Conservation (phyloP, 92 coral and sea anemone species). For the Zoanthus sociatus region DNA sequence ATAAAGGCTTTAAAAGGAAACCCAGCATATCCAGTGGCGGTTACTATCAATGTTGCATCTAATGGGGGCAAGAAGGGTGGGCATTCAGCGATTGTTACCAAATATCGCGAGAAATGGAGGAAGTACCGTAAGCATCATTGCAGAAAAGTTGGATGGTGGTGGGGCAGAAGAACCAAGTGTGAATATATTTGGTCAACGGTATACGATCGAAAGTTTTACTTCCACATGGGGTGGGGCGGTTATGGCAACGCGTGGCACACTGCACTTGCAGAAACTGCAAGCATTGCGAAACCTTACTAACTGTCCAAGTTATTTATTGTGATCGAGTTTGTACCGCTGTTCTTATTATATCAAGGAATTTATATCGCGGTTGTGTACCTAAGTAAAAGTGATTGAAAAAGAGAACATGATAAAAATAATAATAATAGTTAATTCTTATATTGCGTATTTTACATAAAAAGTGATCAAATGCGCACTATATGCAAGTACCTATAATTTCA, state of each 20-base stretch:
- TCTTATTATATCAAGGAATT: no score
- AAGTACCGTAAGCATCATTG: slow-evolving; percentile 25
- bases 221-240: slow-evolving; percentile 72
- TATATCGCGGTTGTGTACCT: no score
- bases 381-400: no score
- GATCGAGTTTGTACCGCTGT: no score
- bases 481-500: no score
- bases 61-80: background rate
- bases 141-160: slow-evolving; percentile 44
- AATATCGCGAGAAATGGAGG: slow-evolving; percentile 30
- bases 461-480: no score
- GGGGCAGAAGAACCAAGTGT: slow-evolving; percentile 22
- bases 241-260: slow-evolving; percentile 52
- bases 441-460: no score
- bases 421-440: no score
- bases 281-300: slow-evolving; percentile 17
- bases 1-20: slow-evolving; percentile 6
- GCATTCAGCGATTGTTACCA: slow-evolving; percentile 54
- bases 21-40: slow-evolving; percentile 42
- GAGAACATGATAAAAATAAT: no score
- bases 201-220: slow-evolving; percentile 28
- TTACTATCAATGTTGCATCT: background rate
- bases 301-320: no score
- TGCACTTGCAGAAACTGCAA: slow-evolving; percentile 5
- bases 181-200: background rate